phyloP scores from a whole-genome alignment of 1,140 invertebrate genomes.

The Penaeus japonicus region DNA sequence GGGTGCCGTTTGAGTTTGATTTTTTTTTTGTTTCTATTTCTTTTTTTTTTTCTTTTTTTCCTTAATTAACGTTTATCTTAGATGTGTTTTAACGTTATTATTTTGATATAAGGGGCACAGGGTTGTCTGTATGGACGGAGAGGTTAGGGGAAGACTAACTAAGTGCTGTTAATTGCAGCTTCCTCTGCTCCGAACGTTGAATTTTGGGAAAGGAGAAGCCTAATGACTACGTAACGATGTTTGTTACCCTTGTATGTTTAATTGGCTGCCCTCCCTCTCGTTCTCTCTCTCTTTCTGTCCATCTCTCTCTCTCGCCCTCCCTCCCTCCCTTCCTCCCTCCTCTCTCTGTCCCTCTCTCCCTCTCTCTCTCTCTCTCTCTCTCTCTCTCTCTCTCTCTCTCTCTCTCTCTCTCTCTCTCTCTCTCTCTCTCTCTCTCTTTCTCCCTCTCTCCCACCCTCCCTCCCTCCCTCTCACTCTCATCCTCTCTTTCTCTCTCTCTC shows the following conservation, averaged over 20 bases:
- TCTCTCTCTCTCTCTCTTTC: background rate
- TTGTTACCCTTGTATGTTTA: background rate
- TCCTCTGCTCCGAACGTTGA: too few relatives aligned
- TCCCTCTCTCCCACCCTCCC: background rate
- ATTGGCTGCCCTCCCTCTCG: background rate
- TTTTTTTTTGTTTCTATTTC: too few relatives aligned
- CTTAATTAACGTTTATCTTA: too few relatives aligned
- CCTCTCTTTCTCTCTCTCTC: background rate
- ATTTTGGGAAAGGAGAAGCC: too few relatives aligned
- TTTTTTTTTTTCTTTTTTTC: too few relatives aligned
- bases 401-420: background rate
- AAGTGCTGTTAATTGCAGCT: too few relatives aligned
- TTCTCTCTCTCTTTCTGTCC: background rate
- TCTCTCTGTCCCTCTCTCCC: background rate
- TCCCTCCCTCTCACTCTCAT: background rate
- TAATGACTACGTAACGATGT: background rate
- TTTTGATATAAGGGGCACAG: too few relatives aligned
- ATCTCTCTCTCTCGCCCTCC: background rate
- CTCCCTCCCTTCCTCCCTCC: background rate
- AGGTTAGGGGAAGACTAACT: too few relatives aligned
- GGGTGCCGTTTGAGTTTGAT: too few relatives aligned
- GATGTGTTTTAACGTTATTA: too few relatives aligned
- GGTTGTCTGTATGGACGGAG: too few relatives aligned
- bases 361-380: background rate
- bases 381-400: background rate